Conservation (phyloP, 2,888 invertebrate genomes). For the Barypeithes pellucidus region DNA sequence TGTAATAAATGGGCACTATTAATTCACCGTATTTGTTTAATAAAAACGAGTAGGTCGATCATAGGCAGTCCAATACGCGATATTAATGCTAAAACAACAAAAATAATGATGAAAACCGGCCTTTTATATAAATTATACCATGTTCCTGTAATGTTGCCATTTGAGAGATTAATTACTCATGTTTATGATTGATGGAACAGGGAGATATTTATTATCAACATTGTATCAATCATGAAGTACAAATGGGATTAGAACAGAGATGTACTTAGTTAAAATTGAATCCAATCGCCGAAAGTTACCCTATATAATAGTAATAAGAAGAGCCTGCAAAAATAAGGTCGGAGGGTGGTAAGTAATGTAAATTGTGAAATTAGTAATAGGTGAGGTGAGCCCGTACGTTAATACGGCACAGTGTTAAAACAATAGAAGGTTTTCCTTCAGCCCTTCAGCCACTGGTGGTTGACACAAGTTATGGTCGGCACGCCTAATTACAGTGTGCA, state of each 20-base stretch:
- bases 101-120: constrained; percentile 34
- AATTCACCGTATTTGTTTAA: not conserved
- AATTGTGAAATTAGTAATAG: too few relatives aligned
- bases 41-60: constrained; percentile 16
- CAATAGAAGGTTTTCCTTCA: too few relatives aligned
- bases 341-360: too few relatives aligned
- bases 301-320: too few relatives aligned
- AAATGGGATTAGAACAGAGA: constrained; percentile 20
- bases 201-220: constrained; percentile 41
- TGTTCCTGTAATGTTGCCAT: constrained; percentile 33
- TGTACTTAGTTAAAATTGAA: not conserved
- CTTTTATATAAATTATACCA: constrained; percentile 33
- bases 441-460: too few relatives aligned
- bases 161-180: constrained; percentile 37
- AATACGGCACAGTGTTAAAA: too few relatives aligned
- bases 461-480: too few relatives aligned
- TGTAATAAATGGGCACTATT: not conserved
- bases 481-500: too few relatives aligned
- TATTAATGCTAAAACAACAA: constrained; percentile 31
- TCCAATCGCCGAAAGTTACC: too few relatives aligned
- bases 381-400: too few relatives aligned
- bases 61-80: constrained; percentile 11
- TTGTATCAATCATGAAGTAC: constrained; percentile 36
- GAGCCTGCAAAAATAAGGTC: too few relatives aligned
- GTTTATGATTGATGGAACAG: constrained; percentile 41